Base-by-base conservation (phyloP, 2,797 vertebrate genomes). In the Helicolenus hilgendorfi region DNA sequence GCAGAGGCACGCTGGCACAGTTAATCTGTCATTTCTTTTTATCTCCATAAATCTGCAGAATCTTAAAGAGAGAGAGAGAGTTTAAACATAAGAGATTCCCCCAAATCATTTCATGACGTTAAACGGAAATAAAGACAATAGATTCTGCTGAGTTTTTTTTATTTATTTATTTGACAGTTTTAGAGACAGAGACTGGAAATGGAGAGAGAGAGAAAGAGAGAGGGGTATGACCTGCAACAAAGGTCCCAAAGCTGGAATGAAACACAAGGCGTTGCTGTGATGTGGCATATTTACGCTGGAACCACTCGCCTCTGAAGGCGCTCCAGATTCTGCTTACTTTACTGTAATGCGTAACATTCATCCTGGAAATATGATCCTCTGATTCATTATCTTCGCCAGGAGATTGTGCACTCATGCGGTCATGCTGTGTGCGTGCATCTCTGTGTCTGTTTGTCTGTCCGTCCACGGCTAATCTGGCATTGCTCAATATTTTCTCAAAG, bases 1-100 rank as follows among this genome's bases (percentile, higher is more conserved):
- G 26, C 73, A 74, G 56, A 81, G 38, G 53, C 53, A 36, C 35
- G 20, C 56, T 60, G 70, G 31, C 65, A 45, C 31, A 31, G 15
- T 73, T 24, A 38, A 78, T 77, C 71, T 74, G 33, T 78, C 26
- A 59, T 60, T 68, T 68, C 15, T 53, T 69, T 73, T 77, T 45
- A 65, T 70, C 65, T 72, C 79, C 53, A 87, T 84, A 85, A 86
- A 87, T 92, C 49, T 87, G 7, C 11, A 31, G 8, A 67, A 60
- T 35, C 26, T 24, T 18, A 27, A 64, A 29, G 13, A 29, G 2
- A 20, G n/a, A 20, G n/a, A 24, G 24, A 11, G 4, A 64, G 35
- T 73, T 77, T 24, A 71, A 11, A 45, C 35, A 74, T 41, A 11
- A 29, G 11, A 20, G 14, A 59, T 11, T 15, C 8, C 58, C 56